Base-by-base conservation (phyloP, 1,140 invertebrate genomes). In the Apis cerana region DNA sequence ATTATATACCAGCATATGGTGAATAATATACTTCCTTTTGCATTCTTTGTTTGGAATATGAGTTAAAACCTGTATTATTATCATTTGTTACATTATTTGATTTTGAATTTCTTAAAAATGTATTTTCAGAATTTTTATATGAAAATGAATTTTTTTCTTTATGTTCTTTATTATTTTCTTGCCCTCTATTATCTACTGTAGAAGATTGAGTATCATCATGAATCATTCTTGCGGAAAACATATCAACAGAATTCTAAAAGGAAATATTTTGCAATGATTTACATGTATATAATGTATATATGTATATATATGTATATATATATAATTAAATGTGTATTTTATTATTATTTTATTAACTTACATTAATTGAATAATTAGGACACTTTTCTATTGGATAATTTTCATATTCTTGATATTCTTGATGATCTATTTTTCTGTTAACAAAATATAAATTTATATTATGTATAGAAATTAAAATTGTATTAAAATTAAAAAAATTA, bases 1-100 rank as follows among this genome's bases (percentile, higher is more conserved):
- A 58, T 68, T 67, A 65, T 56, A 75, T 77, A 87, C 85, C 71
- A 68, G 72, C 17, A 72, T 75, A 84, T 65, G 69, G 21, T 59
- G 65, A 3, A 43, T 43, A 77, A 65, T 80, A 78, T 59, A n/a
- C 68, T 27, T 84, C 77, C 2, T 78, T 80, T 27, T 50, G 58
- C 17, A 61, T 10, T 61, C 64, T 65, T 61, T 72, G 21, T 70
- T 84, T 84, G 1, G 70, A 52, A 7, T 59, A 70, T 13, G 74
- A 70, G 27, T 80, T 75, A 15, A 69, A 82, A 7, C 21, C 61
- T 23, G n/a, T 8, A 68, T 61, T 62, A n/a, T 83, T 75, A 50
- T 68, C 64, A 50, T 33, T n/a, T 17, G 59, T 70, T 23, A 2
- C 23, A 62, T 21, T 62, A 19, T 80, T 72, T 56, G 56, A 56